Conservation (phyloP, 2,113 vertebrate species). For the Corythaixoides concolor region DNA sequence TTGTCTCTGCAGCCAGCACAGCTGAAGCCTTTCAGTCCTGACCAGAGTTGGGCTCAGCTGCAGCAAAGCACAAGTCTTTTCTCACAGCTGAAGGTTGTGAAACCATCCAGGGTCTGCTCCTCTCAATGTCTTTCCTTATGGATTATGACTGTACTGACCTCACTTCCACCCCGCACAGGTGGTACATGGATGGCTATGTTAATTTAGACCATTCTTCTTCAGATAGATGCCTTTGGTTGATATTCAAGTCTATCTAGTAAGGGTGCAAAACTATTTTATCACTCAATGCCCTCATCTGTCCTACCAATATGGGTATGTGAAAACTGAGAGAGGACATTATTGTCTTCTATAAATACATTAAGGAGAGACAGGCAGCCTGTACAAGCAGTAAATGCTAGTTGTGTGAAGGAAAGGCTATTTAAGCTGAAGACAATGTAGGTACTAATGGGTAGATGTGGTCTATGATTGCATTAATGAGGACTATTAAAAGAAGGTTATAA, state of each 20-base stretch:
- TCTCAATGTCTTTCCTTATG: background rate
- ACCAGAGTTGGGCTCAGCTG: fast-evolving
- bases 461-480: background rate
- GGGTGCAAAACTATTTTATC: background rate
- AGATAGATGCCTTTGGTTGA: background rate
- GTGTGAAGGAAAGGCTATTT: background rate
- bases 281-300: background rate
- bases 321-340: background rate
- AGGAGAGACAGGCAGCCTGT: background rate
- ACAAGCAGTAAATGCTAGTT: background rate
- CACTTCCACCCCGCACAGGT: fast-evolving
- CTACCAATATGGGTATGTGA: background rate
- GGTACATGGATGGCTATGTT: background rate
- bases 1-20: background rate
- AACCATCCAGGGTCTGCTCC: background rate
- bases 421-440: background rate
- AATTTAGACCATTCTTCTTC: background rate
- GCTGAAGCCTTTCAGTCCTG: background rate
- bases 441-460: background rate
- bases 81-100: background rate
- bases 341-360: background rate
- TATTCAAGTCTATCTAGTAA: background rate
- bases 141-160: background rate
- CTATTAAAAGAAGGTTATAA: background rate
- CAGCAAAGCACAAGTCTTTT: background rate